Percentiles rank a stretch among this genome's conserved stretches.
Evolutionary conservation across 2,888 invertebrate genomes (phyloP).

Genomic region (Rhorus exstirpatorius): DNA sequence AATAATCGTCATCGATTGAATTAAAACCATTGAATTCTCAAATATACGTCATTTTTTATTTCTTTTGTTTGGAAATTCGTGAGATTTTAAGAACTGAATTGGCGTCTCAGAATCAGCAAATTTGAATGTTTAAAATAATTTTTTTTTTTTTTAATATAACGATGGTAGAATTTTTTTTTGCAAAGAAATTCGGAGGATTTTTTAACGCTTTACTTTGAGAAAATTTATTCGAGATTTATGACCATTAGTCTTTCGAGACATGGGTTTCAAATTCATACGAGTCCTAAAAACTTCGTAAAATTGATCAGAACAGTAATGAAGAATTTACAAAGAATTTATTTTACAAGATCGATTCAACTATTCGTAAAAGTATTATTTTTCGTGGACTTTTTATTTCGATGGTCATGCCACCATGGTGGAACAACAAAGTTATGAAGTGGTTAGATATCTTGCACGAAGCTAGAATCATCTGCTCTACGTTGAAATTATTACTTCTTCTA

Average conservation of each 20-base stretch:
- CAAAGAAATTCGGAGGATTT: too few species aligned
- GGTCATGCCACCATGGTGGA: not conserved
- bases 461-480: conserved; percentile 14
- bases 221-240: too few species aligned
- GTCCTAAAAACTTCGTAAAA: too few species aligned
- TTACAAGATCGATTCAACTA: not conserved
- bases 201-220: too few species aligned
- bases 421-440: conserved; percentile 28
- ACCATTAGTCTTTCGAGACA: too few species aligned
- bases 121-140: not conserved
- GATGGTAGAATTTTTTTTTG: too few species aligned
- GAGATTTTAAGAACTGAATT: not conserved
- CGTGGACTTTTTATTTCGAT: not conserved
- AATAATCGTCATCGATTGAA: not conserved
- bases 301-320: not conserved
- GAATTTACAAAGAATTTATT: not conserved
- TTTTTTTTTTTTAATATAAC: too few species aligned
- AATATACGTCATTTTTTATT: not conserved
- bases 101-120: too few species aligned
- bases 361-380: not conserved
- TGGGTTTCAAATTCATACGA: too few species aligned
- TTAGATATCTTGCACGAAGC: conserved; percentile 1
- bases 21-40: not conserved
- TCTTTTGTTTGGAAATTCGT: not conserved
- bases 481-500: conserved; percentile 11